phyloP scores from a whole-genome alignment of 2,797 vertebrate genomes.

The Centropyge bicolor region DNA sequence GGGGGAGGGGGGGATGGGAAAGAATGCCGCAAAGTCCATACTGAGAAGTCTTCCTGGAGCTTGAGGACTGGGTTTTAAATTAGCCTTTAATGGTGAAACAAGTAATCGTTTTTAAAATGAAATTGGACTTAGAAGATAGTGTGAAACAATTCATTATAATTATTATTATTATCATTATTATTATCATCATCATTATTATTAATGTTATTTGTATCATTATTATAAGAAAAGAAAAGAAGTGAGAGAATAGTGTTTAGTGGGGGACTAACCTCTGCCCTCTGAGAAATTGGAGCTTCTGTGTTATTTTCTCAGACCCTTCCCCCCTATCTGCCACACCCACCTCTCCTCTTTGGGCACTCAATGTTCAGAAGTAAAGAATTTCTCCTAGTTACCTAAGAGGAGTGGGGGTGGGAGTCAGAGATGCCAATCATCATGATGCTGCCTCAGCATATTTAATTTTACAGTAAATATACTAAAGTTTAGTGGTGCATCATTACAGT shows the following conservation, averaged over 20 bases:
- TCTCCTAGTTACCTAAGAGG: slow-evolving; percentile 20
- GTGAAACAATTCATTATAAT: neutral
- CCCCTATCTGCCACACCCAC: slow-evolving; percentile 52
- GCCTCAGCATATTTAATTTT: neutral
- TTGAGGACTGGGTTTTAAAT: neutral
- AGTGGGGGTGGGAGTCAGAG: neutral
- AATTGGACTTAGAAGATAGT: neutral
- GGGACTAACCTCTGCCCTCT: slow-evolving; percentile 34
- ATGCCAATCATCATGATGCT: neutral
- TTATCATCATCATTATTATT: neutral
- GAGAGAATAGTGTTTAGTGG: neutral
- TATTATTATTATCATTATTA: neutral
- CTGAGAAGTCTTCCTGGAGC: slow-evolving; percentile 15
- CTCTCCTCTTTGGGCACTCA: slow-evolving; percentile 42
- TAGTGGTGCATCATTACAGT: neutral
- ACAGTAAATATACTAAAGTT: neutral
- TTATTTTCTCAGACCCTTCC: slow-evolving; percentile 37
- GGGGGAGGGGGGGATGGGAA: neutral
- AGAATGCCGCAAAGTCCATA: slow-evolving; percentile 31
- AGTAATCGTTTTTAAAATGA: neutral
- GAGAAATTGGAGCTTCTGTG: slow-evolving; percentile 30
- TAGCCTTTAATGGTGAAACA: neutral
- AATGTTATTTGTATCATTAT: neutral
- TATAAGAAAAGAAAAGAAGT: neutral
- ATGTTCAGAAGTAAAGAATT: slow-evolving; percentile 54